Conservation (phyloP, 2,888 invertebrate species). For the Dicyrtoma fusca region DNA sequence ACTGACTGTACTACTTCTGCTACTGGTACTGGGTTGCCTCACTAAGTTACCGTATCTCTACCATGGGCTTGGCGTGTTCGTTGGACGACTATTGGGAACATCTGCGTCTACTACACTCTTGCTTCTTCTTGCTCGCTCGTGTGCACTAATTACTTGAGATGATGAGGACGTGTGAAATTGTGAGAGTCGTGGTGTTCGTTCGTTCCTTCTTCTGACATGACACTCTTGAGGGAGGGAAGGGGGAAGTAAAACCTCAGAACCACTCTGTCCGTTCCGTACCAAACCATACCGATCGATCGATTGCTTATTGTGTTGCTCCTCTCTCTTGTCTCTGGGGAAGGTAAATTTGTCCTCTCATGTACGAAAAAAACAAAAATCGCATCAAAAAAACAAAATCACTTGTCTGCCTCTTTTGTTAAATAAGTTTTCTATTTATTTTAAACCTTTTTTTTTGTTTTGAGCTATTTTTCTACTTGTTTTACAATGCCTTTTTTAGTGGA, state of each 20-base stretch:
- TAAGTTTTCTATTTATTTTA: no score
- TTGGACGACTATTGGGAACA: no score
- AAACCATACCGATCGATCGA: background rate
- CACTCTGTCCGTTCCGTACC: slow-evolving; percentile 40
- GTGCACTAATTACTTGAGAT: background rate
- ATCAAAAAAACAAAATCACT: slow-evolving; percentile 11
- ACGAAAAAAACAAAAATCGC: slow-evolving; percentile 9
- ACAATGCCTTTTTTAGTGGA: background rate
- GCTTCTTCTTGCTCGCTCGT: slow-evolving; percentile 2
- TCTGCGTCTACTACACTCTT: no score
- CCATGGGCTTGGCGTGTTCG: no score
- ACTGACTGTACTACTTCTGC: no score
- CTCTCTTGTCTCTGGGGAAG: slow-evolving; percentile 46
- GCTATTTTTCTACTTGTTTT: background rate
- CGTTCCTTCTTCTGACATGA: background rate
- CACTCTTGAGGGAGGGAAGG: slow-evolving; percentile 14
- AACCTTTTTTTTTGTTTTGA: background rate
- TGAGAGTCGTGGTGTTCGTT: slow-evolving; percentile 1
- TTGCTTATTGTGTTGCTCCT: slow-evolving; percentile 46
- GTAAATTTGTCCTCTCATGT: slow-evolving; percentile 42
- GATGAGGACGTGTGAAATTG: background rate
- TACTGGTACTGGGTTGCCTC: no score
- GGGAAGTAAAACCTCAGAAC: slow-evolving; percentile 2
- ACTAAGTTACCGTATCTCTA: no score
- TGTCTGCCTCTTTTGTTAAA: background rate